Evolutionary conservation across 1,140 invertebrate species (phyloP).

Genomic region (Caenorhabditis elegans): WBcel235 BX284606.5:5327501-5328000

Average conservation of each 20-base stretch:
- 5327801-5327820: background rate
- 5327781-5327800: background rate
- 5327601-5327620: background rate
- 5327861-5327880: too few relatives aligned
- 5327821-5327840: too few relatives aligned
- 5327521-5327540: background rate
- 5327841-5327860: too few relatives aligned
- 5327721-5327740: background rate
- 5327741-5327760: too few relatives aligned
- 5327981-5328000: too few relatives aligned
- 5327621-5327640: background rate
- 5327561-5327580: slow-evolving; percentile 21
- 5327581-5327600: slow-evolving; percentile 18
- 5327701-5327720: background rate
- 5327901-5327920: too few relatives aligned
- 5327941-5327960: too few relatives aligned
- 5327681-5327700: background rate
- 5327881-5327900: too few relatives aligned
- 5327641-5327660: slow-evolving; percentile 13
- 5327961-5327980: too few relatives aligned
- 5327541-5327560: background rate
- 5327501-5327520: too few relatives aligned
- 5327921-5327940: too few relatives aligned
- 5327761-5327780: background rate
- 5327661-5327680: background rate